Base-by-base conservation (phyloP, 2,797 vertebrate species). In the Etheostoma perlongum region DNA sequence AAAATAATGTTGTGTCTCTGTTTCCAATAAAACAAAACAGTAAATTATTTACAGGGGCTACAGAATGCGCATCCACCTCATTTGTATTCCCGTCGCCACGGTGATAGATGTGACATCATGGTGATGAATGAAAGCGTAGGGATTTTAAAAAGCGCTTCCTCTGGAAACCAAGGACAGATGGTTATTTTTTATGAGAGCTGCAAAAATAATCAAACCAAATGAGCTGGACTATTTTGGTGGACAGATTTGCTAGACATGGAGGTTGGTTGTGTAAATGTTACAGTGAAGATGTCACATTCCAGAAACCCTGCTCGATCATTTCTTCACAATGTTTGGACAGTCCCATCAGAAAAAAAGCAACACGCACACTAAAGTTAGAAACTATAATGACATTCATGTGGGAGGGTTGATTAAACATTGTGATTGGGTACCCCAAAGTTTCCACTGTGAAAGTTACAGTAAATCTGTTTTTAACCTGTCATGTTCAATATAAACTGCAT, bases 21-120 rank as follows among this genome's bases (percentile, higher is more conserved):
- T 93, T 93, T 94, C 93, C 90, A 93, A 93, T 94, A 93, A 94
- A 94, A 92, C 89, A 93, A 93, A 94, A 92, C 86, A 89, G 89
- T 95, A 92, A 94, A 94, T 94, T 91, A 95, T 95, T 95, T 94
- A 95, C 93, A 91, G 88, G 79, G 78, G 87, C 86, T 88, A 92
- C 89, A 85, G 89, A 89, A 88, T 87, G 86, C 60, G 86, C 83
- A 91, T 91, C 89, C 82, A 81, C 81, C 92, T 93, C 86, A 92
- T 94, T 92, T 91, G 91, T 92, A 93, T 93, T 93, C 93, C 69
- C 54, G 81, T 93, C 88, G 81, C 83, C 69, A 67, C 67, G 0
- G 82, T 92, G 94, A 95, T 94, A 91, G 91, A 94, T 93, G 93
- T 93, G 93, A 93, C 93, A 93, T 92, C 91, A 92, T 85, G 85